Base-by-base conservation (phyloP, 1,140 invertebrate genomes). In the Drosophila sturtevanti region DNA sequence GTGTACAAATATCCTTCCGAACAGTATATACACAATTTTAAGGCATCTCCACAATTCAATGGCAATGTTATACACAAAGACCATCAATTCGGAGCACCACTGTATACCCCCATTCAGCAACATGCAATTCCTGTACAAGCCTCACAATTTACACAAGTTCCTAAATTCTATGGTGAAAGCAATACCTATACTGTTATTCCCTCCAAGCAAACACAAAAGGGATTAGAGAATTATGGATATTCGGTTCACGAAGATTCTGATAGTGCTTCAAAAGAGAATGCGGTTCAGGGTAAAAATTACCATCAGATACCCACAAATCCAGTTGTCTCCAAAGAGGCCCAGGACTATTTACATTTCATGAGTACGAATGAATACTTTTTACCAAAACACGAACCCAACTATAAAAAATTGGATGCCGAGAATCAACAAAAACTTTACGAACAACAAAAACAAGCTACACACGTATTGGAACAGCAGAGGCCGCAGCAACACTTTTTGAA, bases 351-450 rank as follows among this genome's bases (percentile, higher is more conserved):
- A 41, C 79, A 80, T 34, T 91, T 91, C 21, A 91, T 91, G 90
- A 77, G 84, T 64, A 90, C 86, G 4, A 91, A 90, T 41, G 90
- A 91, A 21, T 91, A 91, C 44, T 91, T 91, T 52, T 18, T 91
- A 51, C 90, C 90, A 1, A 79, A 81, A 24, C 71, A 69, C 16
- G 87, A 91, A 12, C 90, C 90, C 1, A 87, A 91, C 41, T 91
- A 89, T 52, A 91, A 81, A 35, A 69, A 79, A 21, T 18, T 86
- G 10, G 90, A 91, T 52, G 52, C 58, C 12, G 86, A 91, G 18
- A 65, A 68, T 4, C 90, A 72, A 12, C 61, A 27, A 14, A 44
- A 72, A 21, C 37, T 22, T 12, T 61, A 38, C 5, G 69, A 67
- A 10, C 68, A 65, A 18, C 56, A 58, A 34, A 71, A 72, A 7